Evolutionary conservation across 2,797 vertebrate species (phyloP).

Genomic region (Hypotaenidia philippensis): DNA sequence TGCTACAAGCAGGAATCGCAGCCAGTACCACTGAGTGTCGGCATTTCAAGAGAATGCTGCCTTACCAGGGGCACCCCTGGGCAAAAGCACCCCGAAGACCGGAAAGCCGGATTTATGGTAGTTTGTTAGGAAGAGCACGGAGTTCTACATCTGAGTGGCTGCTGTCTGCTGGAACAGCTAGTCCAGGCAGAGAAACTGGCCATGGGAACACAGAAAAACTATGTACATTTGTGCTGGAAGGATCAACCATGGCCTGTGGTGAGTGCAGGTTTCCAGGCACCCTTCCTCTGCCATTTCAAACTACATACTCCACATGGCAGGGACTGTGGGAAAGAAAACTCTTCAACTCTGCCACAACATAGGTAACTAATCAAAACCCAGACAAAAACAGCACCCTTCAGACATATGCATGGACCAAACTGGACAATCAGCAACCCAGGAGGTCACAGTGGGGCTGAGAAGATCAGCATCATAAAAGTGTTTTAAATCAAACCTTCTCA

Average conservation of each 20-base stretch:
- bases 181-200: not conserved
- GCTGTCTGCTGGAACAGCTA: not conserved
- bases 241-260: not conserved
- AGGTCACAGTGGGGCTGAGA: not conserved
- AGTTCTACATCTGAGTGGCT: not conserved
- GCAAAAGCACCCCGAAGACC: constrained; percentile 7
- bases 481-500: constrained; percentile 33
- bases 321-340: not conserved
- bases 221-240: not conserved
- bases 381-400: not conserved
- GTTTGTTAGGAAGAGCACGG: not conserved
- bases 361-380: not conserved
- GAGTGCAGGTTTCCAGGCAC: not conserved
- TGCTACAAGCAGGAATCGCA: not conserved
- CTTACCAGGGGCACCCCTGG: not conserved
- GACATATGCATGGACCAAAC: not conserved
- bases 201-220: not conserved
- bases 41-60: not conserved
- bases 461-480: constrained; percentile 5
- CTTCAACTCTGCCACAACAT: not conserved
- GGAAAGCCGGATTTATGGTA: not conserved
- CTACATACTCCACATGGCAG: not conserved
- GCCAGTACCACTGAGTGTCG: not conserved
- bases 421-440: not conserved
- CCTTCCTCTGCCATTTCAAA: not conserved